Evolutionary conservation across 2,113 vertebrate genomes (phyloP).

Genomic region (Notiomystis cincta): DNA sequence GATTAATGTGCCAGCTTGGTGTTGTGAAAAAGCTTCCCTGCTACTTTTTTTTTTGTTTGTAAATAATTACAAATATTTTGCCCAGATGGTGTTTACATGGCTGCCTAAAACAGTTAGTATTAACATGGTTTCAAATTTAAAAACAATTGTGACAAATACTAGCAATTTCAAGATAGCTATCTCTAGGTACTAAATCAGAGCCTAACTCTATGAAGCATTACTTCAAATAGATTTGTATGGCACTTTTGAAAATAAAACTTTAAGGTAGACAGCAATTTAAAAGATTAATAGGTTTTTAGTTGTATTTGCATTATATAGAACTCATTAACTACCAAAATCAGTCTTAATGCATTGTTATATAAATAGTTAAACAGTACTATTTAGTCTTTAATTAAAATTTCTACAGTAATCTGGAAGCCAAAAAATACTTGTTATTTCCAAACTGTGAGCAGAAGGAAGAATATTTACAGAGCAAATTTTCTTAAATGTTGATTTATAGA

Average conservation of each 20-base stretch:
- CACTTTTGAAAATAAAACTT: background rate
- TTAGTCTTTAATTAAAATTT: background rate
- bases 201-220: background rate
- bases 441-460: background rate
- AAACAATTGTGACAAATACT: conserved; percentile 9
- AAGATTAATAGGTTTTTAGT: background rate
- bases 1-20: background rate
- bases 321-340: background rate
- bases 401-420: background rate
- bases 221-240: background rate
- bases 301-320: background rate
- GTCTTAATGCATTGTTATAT: background rate
- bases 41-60: background rate
- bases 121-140: conserved; percentile 25
- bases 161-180: conserved; percentile 3
- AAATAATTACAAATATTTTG: conserved; percentile 56
- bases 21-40: background rate
- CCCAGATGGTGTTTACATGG: conserved; percentile 46
- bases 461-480: conserved; percentile 32
- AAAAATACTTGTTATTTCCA: background rate
- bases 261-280: background rate
- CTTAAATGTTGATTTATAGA: conserved; percentile 19
- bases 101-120: conserved; percentile 32
- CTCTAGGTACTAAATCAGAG: background rate
- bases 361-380: background rate